These are phyloP conservation scores for Orchestia grillus DNA, from an alignment of 1,140 invertebrate species.

Conservation along the genomic window DNA sequence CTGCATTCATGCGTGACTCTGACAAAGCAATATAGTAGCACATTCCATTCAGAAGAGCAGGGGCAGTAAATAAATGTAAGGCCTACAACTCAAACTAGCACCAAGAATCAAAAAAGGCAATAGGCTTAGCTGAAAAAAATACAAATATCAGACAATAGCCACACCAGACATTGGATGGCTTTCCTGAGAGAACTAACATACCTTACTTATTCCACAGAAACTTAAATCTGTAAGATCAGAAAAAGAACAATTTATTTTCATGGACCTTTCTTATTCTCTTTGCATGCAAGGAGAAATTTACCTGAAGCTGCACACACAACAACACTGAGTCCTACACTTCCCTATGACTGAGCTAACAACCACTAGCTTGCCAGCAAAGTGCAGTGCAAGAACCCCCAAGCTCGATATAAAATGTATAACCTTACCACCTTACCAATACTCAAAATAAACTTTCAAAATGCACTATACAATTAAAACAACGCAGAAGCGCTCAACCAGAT, in stretches of 20 bases:
- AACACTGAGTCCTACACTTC: background rate
- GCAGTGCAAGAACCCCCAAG: background rate
- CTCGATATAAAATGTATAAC: background rate
- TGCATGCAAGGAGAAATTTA: background rate
- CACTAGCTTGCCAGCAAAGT: background rate
- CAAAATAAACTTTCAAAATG: background rate
- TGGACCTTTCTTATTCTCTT: background rate
- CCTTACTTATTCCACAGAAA: too few species aligned
- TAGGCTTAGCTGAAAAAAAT: too few species aligned
- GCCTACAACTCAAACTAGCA: too few species aligned
- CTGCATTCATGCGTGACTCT: too few species aligned
- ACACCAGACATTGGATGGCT: too few species aligned
- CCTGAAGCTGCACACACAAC: background rate
- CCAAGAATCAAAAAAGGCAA: too few species aligned
- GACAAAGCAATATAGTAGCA: too few species aligned
- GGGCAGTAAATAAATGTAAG: too few species aligned
- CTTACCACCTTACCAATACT: background rate
- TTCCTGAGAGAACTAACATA: too few species aligned
- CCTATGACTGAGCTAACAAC: background rate
- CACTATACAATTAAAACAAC: background rate
- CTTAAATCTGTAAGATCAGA: too few species aligned
- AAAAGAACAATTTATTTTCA: background rate
- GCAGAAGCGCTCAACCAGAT: background rate
- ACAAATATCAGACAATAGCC: too few species aligned
- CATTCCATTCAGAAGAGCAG: too few species aligned